A percentile compares a stretch with the other conserved stretches of the same genome.
Conservation (phyloP, 2,888 invertebrate genomes). For the Ecliptopera silaceata region DNA sequence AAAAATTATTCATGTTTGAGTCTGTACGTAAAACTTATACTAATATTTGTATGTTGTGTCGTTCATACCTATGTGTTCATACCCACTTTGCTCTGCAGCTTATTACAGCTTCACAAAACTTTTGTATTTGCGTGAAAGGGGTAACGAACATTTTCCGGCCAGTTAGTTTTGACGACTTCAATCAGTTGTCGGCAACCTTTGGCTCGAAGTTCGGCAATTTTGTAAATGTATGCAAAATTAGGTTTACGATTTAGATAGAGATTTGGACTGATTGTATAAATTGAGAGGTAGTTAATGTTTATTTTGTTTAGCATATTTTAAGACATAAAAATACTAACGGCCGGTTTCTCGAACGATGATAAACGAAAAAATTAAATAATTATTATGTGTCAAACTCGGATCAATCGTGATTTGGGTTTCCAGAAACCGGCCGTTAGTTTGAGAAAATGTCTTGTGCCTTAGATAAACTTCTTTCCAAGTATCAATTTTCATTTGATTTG, state of each 20-base stretch:
- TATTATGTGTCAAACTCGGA: too few relatives aligned
- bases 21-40: too few relatives aligned
- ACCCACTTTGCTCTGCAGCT: background rate
- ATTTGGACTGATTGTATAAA: constrained; percentile 11
- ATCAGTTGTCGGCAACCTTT: constrained; percentile 38
- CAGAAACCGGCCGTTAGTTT: too few relatives aligned
- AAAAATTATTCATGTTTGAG: too few relatives aligned
- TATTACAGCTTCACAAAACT: constrained; percentile 11
- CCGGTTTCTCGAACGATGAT: too few relatives aligned
- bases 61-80: constrained; percentile 1
- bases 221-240: constrained; percentile 31
- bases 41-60: too few relatives aligned
- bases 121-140: constrained; percentile 48
- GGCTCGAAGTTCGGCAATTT: constrained; percentile 27
- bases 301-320: background rate
- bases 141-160: constrained; percentile 54
- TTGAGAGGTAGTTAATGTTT: background rate
- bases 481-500: too few relatives aligned
- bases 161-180: constrained; percentile 53
- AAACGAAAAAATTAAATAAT: too few relatives aligned
- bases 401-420: too few relatives aligned
- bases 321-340: background rate
- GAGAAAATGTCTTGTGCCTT: too few relatives aligned
- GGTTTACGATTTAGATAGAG: constrained; percentile 26
- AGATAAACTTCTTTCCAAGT: too few relatives aligned